Evolutionary conservation across 2,113 vertebrate genomes (phyloP).

Genomic region (Candoia aspera): DNA sequence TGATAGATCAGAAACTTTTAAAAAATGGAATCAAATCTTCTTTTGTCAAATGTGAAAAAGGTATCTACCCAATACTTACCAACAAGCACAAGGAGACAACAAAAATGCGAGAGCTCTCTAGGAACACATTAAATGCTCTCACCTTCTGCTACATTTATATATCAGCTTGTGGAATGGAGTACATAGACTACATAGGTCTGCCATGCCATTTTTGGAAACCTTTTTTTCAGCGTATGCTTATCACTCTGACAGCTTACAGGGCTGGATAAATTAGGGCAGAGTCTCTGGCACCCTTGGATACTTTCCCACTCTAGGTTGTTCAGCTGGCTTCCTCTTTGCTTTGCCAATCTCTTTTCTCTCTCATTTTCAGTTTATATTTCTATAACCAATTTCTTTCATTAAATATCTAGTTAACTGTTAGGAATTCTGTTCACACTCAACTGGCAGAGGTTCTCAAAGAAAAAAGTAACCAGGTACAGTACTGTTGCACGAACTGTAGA

Average conservation of each 20-base stretch:
- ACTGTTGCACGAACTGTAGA: background rate
- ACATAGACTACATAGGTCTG: conserved; percentile 11
- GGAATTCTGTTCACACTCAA: conserved; percentile 27
- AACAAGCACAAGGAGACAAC: background rate
- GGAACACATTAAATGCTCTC: conserved; percentile 35
- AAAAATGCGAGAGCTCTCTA: conserved; percentile 29
- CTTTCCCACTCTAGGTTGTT: conserved; percentile 32
- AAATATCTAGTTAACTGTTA: conserved; percentile 26
- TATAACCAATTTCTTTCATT: background rate
- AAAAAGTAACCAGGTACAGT: conserved; percentile 18
- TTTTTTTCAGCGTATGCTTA: conserved; percentile 23
- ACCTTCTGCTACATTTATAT: conserved; percentile 30
- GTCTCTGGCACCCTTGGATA: conserved; percentile 27
- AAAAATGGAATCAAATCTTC: background rate
- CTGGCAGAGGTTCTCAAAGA: conserved; percentile 15
- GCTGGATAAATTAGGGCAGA: conserved; percentile 52
- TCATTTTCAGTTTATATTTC: background rate
- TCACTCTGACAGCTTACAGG: conserved; percentile 17
- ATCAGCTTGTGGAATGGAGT: conserved; percentile 32
- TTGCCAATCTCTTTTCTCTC: background rate
- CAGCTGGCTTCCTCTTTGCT: background rate
- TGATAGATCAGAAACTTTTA: background rate
- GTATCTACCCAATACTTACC: conserved; percentile 9
- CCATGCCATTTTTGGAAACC: conserved; percentile 38
- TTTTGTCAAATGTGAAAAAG: background rate